Evolutionary conservation across 2,113 vertebrate genomes (phyloP).

Genomic region (Hippolais icterina): DNA sequence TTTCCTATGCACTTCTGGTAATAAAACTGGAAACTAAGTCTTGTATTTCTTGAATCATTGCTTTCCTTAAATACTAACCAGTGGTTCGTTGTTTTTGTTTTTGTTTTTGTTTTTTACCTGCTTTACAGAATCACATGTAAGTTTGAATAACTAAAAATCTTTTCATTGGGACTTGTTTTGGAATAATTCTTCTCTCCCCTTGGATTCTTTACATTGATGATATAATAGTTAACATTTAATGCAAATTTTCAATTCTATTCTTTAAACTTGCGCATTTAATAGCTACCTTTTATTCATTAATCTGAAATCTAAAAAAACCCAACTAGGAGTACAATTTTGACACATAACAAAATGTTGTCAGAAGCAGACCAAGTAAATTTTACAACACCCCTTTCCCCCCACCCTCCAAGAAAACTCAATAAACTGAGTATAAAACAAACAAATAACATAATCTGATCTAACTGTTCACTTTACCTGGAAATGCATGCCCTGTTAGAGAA

Average conservation of each 20-base stretch:
- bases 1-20: neutral
- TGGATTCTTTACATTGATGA: neutral
- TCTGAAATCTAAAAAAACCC: neutral
- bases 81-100: neutral
- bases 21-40: neutral
- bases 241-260: neutral
- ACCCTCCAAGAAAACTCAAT: neutral
- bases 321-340: neutral
- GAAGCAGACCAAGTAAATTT: neutral
- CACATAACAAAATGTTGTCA: neutral
- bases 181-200: neutral
- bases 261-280: neutral
- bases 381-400: neutral
- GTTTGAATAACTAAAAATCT: neutral
- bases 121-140: neutral
- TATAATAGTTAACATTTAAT: neutral
- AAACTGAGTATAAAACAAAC: neutral
- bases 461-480: slow-evolving; percentile 68
- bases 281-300: neutral
- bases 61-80: neutral
- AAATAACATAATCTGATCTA: slow-evolving; percentile 49
- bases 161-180: neutral
- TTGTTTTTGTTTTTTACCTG: neutral
- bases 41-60: neutral
- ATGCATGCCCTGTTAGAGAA: slow-evolving; percentile 74